Percentiles rank a stretch among this genome's conserved stretches.
These are phyloP conservation scores for Axea sp. DNA, from an alignment of 2,888 invertebrate genomes.

Conservation along the genomic window DNA sequence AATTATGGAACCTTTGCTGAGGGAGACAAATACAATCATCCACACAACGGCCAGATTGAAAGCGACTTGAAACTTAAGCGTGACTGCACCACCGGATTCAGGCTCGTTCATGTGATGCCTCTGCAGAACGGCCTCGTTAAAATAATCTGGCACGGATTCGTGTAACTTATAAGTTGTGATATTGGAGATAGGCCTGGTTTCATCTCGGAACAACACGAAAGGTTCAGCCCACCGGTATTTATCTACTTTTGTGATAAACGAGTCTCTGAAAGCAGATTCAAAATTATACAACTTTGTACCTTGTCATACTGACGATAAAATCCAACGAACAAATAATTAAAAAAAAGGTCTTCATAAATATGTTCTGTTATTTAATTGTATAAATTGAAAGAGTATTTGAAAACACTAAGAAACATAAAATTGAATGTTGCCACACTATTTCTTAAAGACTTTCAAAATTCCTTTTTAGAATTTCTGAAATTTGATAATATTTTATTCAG, in stretches of 20 bases:
- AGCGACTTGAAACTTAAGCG: conserved; percentile 91
- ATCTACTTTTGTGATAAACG: conserved; percentile 89
- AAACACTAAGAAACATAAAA: too few species aligned
- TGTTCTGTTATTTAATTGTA: too few species aligned
- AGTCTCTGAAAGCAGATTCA: conserved; percentile 81
- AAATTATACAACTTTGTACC: too few species aligned
- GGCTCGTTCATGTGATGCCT: conserved; percentile 80
- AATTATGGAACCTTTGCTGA: conserved; percentile 91
- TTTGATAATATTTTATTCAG: too few species aligned
- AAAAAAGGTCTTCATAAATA: too few species aligned
- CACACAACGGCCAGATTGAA: conserved; percentile 94
- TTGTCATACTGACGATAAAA: too few species aligned
- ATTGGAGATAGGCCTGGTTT: conserved; percentile 77
- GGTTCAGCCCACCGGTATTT: conserved; percentile 91
- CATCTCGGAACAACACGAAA: conserved; percentile 85
- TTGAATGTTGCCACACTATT: too few species aligned
- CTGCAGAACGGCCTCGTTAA: conserved; percentile 91
- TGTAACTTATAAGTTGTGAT: conserved; percentile 82
- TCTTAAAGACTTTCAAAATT: too few species aligned
- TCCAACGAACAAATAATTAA: too few species aligned
- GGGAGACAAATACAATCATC: conserved; percentile 92
- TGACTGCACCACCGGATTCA: conserved; percentile 82
- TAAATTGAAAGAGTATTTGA: too few species aligned
- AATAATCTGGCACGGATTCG: conserved; percentile 91
- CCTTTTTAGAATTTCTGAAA: too few species aligned